Evolutionary conservation across 23 tunicate genomes (phyloP).

Genomic region (Ascidia mentula): DNA sequence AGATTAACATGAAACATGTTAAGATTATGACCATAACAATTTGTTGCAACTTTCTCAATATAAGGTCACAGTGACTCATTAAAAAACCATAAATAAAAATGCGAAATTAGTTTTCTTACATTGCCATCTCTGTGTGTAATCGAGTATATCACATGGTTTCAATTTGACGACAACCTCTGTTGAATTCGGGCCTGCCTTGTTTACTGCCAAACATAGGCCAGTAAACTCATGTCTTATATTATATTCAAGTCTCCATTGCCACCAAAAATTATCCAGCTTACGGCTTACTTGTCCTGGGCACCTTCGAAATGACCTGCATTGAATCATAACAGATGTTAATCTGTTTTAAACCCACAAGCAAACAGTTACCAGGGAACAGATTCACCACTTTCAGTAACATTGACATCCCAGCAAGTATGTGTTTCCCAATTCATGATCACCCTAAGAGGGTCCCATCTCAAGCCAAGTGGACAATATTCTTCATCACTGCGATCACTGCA

Average conservation of each 20-base stretch:
- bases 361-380: slow-evolving; percentile 15
- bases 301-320: slow-evolving; percentile 60
- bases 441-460: slow-evolving; percentile 46
- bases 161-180: slow-evolving; percentile 17
- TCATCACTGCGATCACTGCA: slow-evolving; percentile 53
- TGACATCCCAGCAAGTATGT: slow-evolving; percentile 53
- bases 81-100: background rate
- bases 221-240: slow-evolving; percentile 10
- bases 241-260: slow-evolving; percentile 39
- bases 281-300: slow-evolving; percentile 81
- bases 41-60: background rate
- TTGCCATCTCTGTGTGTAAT: slow-evolving; percentile 36
- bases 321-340: too few species aligned
- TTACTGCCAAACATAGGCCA: slow-evolving; percentile 28
- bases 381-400: background rate
- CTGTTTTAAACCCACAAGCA: background rate
- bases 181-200: background rate
- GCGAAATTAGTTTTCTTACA: slow-evolving; percentile 37
- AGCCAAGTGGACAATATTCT: slow-evolving; percentile 45
- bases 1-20: too few species aligned
- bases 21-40: too few species aligned
- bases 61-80: too few species aligned
- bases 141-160: slow-evolving; percentile 26
- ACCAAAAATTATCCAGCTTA: slow-evolving; percentile 39
- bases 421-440: slow-evolving; percentile 65